Conservation (phyloP, 2,888 invertebrate genomes). For the Stratiomys singularior region DNA sequence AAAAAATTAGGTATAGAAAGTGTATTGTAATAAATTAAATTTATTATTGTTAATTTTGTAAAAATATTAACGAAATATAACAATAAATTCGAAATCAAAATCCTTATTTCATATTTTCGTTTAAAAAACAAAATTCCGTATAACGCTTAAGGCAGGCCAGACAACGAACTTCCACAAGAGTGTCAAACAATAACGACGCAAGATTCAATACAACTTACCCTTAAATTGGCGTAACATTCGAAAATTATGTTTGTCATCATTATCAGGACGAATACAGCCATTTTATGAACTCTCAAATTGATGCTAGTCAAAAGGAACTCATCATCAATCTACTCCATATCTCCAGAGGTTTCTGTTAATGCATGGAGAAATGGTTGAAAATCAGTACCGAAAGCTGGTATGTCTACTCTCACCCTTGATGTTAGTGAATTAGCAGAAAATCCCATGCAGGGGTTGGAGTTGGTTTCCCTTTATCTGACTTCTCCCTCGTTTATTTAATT, state of each 20-base stretch:
- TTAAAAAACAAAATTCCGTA: no score
- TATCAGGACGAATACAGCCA: slow-evolving; percentile 47
- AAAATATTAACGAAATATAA: no score
- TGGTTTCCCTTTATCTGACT: not conserved
- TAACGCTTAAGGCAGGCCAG: no score
- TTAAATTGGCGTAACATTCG: slow-evolving; percentile 24
- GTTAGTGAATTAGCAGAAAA: slow-evolving; percentile 4
- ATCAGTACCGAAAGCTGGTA: not conserved
- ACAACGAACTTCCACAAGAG: no score
- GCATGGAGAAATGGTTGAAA: not conserved
- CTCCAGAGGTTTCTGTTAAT: no score
- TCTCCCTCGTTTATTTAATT: not conserved
- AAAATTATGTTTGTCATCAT: slow-evolving; percentile 47
- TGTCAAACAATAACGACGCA: no score
- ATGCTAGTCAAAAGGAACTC: not conserved
- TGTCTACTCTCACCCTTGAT: not conserved
- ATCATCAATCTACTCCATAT: not conserved
- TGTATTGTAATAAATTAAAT: no score
- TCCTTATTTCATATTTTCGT: no score
- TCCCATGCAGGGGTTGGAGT: not conserved
- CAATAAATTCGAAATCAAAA: no score
- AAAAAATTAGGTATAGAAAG: no score
- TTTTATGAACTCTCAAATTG: slow-evolving; percentile 44
- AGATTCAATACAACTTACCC: no score
- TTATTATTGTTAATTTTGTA: no score